Percentiles rank a stretch among this genome's conserved stretches.
These are phyloP conservation scores for Lasioglossum villosulum DNA, from an alignment of 2,888 invertebrate species.

Conservation along the genomic window DNA sequence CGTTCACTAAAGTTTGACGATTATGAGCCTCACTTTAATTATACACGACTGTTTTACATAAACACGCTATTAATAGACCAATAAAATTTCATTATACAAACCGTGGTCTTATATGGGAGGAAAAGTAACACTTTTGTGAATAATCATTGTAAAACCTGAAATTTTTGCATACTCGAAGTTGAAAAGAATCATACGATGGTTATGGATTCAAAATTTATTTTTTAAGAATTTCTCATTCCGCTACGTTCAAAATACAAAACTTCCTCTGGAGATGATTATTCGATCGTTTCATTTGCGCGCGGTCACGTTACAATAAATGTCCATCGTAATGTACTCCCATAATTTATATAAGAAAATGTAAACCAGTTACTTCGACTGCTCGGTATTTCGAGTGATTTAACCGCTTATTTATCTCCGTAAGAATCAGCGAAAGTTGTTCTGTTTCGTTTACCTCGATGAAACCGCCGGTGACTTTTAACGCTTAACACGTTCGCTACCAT, in stretches of 20 bases:
- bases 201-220: background rate
- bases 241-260: background rate
- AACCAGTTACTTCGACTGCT: background rate
- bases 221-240: background rate
- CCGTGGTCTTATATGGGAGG: background rate
- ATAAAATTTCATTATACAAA: background rate
- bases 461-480: background rate
- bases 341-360: background rate
- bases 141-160: background rate
- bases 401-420: conserved; percentile 2
- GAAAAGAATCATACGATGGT: no score
- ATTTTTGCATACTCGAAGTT: background rate
- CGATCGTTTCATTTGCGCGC: background rate
- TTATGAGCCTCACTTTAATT: background rate
- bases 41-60: background rate
- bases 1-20: background rate
- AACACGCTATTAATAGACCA: background rate
- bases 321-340: background rate
- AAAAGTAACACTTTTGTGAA: background rate
- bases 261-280: background rate
- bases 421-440: background rate
- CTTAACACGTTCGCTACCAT: background rate
- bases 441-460: conserved; percentile 2
- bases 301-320: background rate
- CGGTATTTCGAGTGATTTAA: background rate